These are phyloP conservation scores for Caenorhabditis sp. DNA, from an alignment of 2,888 invertebrate species.

Conservation along the genomic window DNA sequence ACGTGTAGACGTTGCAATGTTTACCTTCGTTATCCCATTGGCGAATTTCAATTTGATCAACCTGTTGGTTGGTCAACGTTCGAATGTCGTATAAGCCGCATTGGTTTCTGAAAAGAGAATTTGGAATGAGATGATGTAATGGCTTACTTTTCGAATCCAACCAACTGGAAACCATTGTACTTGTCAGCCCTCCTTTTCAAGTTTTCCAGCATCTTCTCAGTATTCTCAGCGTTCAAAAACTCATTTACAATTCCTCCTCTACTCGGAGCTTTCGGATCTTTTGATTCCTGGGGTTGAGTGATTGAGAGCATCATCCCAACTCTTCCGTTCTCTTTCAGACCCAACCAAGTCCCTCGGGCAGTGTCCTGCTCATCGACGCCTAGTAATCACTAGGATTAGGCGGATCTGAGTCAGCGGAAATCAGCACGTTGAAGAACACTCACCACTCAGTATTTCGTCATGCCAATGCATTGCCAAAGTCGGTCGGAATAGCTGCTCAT, in stretches of 20 bases:
- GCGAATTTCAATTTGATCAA: constrained; percentile 18
- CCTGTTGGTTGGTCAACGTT: constrained; percentile 67
- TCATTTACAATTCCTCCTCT: constrained; percentile 60
- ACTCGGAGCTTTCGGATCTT: constrained; percentile 66
- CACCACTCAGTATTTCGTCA: constrained; percentile 75
- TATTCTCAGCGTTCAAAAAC: constrained; percentile 7
- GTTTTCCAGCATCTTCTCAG: constrained; percentile 23
- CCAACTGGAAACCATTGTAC: constrained; percentile 76
- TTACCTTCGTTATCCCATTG: constrained; percentile 34
- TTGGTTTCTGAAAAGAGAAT: constrained; percentile 31
- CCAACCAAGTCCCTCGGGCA: constrained; percentile 78
- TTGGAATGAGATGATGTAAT: too few species aligned
- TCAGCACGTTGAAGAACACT: not conserved
- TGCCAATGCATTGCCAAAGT: constrained; percentile 71
- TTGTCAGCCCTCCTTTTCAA: constrained; percentile 44
- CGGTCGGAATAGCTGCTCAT: constrained; percentile 71
- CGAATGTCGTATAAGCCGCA: constrained; percentile 55
- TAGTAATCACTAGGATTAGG: constrained; percentile 28
- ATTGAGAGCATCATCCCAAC: constrained; percentile 75
- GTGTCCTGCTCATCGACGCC: constrained; percentile 74
- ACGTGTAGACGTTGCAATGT: too few species aligned
- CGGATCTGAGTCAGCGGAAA: not conserved
- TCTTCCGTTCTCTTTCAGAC: constrained; percentile 65
- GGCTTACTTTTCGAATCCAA: constrained; percentile 70
- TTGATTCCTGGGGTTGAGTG: constrained; percentile 66